Percentiles rank a stretch among this genome's conserved stretches.
Evolutionary conservation across 2,888 invertebrate genomes (phyloP).

Genomic region (Microctonus brassicae): DNA sequence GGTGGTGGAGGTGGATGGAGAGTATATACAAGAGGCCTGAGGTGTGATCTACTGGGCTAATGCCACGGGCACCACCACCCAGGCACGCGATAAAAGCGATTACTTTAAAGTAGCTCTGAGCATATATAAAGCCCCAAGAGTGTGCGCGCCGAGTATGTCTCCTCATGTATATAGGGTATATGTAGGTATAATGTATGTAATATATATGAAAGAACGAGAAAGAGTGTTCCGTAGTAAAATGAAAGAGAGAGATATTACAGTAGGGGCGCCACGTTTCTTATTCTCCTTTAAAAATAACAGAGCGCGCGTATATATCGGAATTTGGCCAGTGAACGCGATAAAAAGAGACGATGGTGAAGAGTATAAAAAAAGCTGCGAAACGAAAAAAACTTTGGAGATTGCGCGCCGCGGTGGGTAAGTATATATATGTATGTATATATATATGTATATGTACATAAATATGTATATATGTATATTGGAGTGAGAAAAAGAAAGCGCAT

Average conservation of each 20-base stretch:
- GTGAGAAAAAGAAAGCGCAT: constrained; percentile 11
- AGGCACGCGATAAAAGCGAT: constrained; percentile 34
- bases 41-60: constrained; percentile 33
- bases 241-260: background rate
- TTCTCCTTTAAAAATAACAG: constrained; percentile 28
- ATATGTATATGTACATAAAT: no score
- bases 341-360: constrained; percentile 26
- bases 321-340: constrained; percentile 32
- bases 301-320: constrained; percentile 32
- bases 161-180: no score
- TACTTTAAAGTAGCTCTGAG: constrained; percentile 31
- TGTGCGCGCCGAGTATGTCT: background rate
- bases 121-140: constrained; percentile 15
- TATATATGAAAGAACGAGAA: background rate
- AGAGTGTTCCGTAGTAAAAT: background rate
- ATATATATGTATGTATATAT: no score
- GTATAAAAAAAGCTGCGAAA: constrained; percentile 15
- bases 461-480: constrained; percentile 6
- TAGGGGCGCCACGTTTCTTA: constrained; percentile 26
- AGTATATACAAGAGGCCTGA: background rate
- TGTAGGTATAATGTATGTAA: background rate
- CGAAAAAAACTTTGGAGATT: constrained; percentile 27
- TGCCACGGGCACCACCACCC: constrained; percentile 30
- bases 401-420: constrained; percentile 20
- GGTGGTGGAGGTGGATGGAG: background rate